Conservation (phyloP, 2,797 vertebrate genomes). For the Bovichtus diacanthus region DNA sequence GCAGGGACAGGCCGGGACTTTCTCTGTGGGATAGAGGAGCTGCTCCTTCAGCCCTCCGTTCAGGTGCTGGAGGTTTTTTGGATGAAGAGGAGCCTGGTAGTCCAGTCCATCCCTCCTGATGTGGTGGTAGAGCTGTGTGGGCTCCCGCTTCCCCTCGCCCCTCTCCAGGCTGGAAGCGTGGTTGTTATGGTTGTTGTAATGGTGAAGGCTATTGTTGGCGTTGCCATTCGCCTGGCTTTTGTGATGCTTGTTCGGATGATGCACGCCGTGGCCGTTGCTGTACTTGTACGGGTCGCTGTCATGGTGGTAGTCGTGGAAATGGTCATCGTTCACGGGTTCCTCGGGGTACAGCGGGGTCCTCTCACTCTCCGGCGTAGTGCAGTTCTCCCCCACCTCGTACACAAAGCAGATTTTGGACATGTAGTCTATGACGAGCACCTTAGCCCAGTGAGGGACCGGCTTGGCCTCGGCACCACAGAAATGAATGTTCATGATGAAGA, state of each 20-base stretch:
- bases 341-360: slow-evolving; percentile 80
- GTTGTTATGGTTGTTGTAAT: slow-evolving; percentile 72
- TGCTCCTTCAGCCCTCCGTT: slow-evolving; percentile 74
- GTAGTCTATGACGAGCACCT: slow-evolving; percentile 94
- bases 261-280: slow-evolving; percentile 65
- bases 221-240: slow-evolving; percentile 59
- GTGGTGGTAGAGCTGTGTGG: slow-evolving; percentile 69
- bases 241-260: slow-evolving; percentile 58
- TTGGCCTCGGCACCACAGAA: slow-evolving; percentile 96
- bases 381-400: slow-evolving; percentile 97
- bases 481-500: slow-evolving; percentile 99
- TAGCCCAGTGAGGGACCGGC: slow-evolving; percentile 95
- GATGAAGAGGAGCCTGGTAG: slow-evolving; percentile 68
- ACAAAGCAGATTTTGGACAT: slow-evolving; percentile 98
- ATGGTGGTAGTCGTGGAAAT: slow-evolving; percentile 45
- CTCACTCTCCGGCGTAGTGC: slow-evolving; percentile 83
- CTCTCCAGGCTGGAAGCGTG: slow-evolving; percentile 42
- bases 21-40: slow-evolving; percentile 68
- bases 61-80: slow-evolving; percentile 72
- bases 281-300: slow-evolving; percentile 61
- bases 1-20: slow-evolving; percentile 76
- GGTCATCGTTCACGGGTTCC: slow-evolving; percentile 70
- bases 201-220: slow-evolving; percentile 39
- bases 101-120: slow-evolving; percentile 74
- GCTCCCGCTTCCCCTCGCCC: slow-evolving; percentile 61